A percentile compares a stretch with the other conserved stretches of the same genome.
These are phyloP conservation scores for Gila robusta DNA, from an alignment of 2,797 vertebrate genomes.

Conservation along the genomic window DNA sequence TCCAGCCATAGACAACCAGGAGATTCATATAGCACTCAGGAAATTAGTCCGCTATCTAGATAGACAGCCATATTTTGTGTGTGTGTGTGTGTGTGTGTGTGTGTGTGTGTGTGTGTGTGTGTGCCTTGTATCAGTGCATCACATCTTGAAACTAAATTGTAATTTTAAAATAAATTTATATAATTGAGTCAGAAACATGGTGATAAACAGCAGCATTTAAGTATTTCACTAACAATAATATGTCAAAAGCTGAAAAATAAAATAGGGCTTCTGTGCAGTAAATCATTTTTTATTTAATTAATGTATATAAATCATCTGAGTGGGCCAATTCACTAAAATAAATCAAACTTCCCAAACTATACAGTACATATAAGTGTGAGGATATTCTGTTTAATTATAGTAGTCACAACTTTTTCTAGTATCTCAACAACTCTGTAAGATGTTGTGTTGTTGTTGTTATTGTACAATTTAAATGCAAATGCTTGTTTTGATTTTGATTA, in stretches of 20 bases:
- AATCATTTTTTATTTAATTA: not conserved
- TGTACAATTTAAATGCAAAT: not conserved
- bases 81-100: too few species aligned
- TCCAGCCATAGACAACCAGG: slow-evolving; percentile 68
- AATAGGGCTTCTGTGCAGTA: not conserved
- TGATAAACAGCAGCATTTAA: not conserved
- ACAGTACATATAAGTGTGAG: not conserved
- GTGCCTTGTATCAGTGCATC: not conserved
- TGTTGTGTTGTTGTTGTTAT: not conserved
- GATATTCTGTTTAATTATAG: not conserved
- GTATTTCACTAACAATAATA: not conserved
- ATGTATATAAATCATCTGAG: not conserved
- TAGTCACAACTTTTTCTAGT: not conserved
- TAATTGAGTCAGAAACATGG: not conserved
- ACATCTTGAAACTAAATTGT: not conserved
- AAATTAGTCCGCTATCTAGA: slow-evolving; percentile 69
- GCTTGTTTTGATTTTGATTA: not conserved
- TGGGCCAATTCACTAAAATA: not conserved
- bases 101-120: not conserved
- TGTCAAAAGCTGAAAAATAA: not conserved
- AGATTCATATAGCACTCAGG: slow-evolving; percentile 57
- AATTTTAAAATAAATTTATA: not conserved
- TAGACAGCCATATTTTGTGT: slow-evolving; percentile 32
- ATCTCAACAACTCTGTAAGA: not conserved
- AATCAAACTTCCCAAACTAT: not conserved